phyloP scores from a whole-genome alignment of 2,797 vertebrate genomes.

The Fringilla coelebs region DNA sequence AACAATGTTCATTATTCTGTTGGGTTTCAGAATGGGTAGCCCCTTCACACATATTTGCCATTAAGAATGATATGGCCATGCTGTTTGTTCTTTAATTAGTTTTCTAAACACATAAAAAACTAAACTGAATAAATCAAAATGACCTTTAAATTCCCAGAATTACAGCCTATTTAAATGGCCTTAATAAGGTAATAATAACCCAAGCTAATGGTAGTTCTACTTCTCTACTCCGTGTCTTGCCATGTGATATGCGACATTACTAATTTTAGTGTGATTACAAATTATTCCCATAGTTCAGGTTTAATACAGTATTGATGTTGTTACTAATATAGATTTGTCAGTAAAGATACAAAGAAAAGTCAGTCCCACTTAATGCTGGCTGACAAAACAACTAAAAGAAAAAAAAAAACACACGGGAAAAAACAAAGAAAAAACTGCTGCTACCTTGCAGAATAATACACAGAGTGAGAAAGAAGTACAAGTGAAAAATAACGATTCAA shows the following conservation, averaged over 20 bases:
- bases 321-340: slow-evolving; percentile 80
- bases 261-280: slow-evolving; percentile 74
- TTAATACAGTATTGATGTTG: slow-evolving; percentile 78
- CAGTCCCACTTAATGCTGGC: slow-evolving; percentile 57
- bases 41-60: background rate
- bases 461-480: background rate
- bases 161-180: slow-evolving; percentile 70
- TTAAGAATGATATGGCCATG: slow-evolving; percentile 49
- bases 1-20: background rate
- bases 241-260: slow-evolving; percentile 61
- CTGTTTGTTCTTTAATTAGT: slow-evolving; percentile 74
- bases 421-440: accelerated
- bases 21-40: background rate
- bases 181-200: slow-evolving; percentile 77
- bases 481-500: background rate
- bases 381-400: slow-evolving; percentile 31
- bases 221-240: slow-evolving; percentile 30
- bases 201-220: slow-evolving; percentile 63
- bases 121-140: slow-evolving; percentile 75
- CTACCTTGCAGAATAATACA: background rate
- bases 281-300: slow-evolving; percentile 74
- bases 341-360: slow-evolving; percentile 72
- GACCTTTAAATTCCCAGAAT: slow-evolving; percentile 77
- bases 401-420: background rate
- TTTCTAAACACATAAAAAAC: slow-evolving; percentile 73